Percentiles rank a stretch among this genome's conserved stretches.
Evolutionary conservation across 1,140 invertebrate genomes (phyloP).

Genomic region (Drosophila varians): DNA sequence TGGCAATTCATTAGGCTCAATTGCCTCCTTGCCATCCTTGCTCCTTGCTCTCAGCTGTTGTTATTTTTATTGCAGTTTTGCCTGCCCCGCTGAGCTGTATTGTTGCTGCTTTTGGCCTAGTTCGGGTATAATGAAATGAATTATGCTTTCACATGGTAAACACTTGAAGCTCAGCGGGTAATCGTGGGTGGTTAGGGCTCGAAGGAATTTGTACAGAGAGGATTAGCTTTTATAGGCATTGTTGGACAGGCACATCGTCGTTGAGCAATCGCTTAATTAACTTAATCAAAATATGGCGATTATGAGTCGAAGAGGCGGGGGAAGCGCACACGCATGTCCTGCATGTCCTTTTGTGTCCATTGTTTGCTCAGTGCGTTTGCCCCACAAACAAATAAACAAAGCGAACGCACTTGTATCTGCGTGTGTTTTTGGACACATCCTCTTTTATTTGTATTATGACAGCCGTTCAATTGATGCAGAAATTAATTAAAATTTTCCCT

Average conservation of each 20-base stretch:
- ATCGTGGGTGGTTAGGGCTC: constrained; percentile 33
- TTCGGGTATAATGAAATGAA: constrained; percentile 68
- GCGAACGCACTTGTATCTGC: constrained; percentile 21
- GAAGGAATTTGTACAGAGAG: neutral
- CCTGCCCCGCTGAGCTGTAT: constrained; percentile 25
- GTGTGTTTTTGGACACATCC: constrained; percentile 17
- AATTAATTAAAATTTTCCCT: constrained; percentile 75
- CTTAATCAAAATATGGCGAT: constrained; percentile 79
- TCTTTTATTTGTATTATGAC: constrained; percentile 74
- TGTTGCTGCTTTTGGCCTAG: constrained; percentile 64
- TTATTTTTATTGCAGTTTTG: constrained; percentile 27
- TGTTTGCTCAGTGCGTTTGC: constrained; percentile 58
- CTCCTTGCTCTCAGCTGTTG: constrained; percentile 9
- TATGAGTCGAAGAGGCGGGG: constrained; percentile 36
- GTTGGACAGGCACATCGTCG: constrained; percentile 26
- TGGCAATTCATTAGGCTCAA: constrained; percentile 72
- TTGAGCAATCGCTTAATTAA: constrained; percentile 76
- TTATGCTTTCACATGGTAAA: constrained; percentile 71
- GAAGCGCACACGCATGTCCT: constrained; percentile 8
- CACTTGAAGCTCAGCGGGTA: constrained; percentile 59
- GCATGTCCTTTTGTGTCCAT: constrained; percentile 50
- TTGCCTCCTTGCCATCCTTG: constrained; percentile 35
- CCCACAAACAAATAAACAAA: constrained; percentile 67
- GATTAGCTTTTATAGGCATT: constrained; percentile 60
- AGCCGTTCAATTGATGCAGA: constrained; percentile 61